Conservation (phyloP, 2,888 invertebrate genomes). For the Eilema caniola region DNA sequence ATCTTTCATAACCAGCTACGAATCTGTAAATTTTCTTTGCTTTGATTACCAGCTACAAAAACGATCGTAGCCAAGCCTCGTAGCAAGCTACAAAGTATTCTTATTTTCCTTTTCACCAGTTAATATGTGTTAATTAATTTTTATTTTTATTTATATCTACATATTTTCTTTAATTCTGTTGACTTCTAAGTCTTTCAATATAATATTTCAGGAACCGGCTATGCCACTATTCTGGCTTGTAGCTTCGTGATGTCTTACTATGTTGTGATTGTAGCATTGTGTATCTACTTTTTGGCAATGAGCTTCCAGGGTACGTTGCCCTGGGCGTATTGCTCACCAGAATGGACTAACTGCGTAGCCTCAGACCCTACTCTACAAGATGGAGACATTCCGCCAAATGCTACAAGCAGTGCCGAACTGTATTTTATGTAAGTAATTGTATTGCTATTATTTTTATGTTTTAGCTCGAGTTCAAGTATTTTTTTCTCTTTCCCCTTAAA, state of each 20-base stretch:
- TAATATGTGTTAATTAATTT: no score
- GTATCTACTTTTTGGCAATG: constrained; percentile 90
- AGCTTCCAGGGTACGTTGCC: constrained; percentile 91
- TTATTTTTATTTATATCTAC: no score
- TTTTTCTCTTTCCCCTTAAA: neutral
- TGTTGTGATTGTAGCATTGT: constrained; percentile 91
- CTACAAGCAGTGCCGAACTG: constrained; percentile 86
- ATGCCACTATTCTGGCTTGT: constrained; percentile 88
- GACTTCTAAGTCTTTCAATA: neutral
- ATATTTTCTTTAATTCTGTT: neutral
- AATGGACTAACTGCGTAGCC: constrained; percentile 84
- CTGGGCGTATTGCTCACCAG: constrained; percentile 89
- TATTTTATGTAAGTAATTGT: constrained; percentile 73
- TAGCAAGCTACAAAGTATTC: no score
- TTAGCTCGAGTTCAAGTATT: neutral
- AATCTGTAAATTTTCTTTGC: no score
- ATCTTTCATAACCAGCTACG: no score
- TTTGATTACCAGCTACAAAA: no score
- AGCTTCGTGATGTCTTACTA: constrained; percentile 92
- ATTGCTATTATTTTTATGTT: neutral
- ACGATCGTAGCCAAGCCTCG: no score
- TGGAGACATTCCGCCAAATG: constrained; percentile 49
- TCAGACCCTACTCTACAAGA: constrained; percentile 62
- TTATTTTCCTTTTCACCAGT: no score
- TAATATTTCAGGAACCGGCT: constrained; percentile 87